A percentile compares a stretch with the other conserved stretches of the same genome.
Conservation (phyloP, 1,140 invertebrate species). For the Trichonephila clavipes region DNA sequence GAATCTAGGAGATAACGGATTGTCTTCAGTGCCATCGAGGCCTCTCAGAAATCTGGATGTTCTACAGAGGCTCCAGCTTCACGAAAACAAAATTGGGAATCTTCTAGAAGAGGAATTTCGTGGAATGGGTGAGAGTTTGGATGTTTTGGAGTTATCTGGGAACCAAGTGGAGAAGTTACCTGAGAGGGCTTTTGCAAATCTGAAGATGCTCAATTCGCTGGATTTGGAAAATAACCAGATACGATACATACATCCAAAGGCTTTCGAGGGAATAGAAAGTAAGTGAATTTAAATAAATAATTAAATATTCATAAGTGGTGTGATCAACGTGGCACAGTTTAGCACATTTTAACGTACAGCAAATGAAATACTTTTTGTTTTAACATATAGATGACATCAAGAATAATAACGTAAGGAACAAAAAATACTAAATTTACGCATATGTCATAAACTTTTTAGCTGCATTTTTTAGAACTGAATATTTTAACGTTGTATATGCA, state of each 20-base stretch:
- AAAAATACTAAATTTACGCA: too few relatives aligned
- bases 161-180: constrained; percentile 77
- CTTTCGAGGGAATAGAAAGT: constrained; percentile 85
- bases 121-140: constrained; percentile 75
- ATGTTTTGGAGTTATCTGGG: constrained; percentile 77
- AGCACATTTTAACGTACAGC: too few relatives aligned
- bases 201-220: constrained; percentile 77
- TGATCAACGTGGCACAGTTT: too few relatives aligned
- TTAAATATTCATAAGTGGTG: too few relatives aligned
- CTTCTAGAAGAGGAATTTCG: background rate
- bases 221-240: constrained; percentile 78
- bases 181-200: constrained; percentile 74
- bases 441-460: too few relatives aligned
- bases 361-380: too few relatives aligned
- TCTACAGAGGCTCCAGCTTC: constrained; percentile 77
- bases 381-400: too few relatives aligned
- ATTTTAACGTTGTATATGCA: too few relatives aligned
- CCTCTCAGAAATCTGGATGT: constrained; percentile 75
- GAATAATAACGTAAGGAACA: too few relatives aligned
- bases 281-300: constrained; percentile 77
- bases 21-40: constrained; percentile 76
- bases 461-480: too few relatives aligned
- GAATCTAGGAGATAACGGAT: constrained; percentile 78
- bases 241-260: constrained; percentile 77
- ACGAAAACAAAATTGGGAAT: constrained; percentile 53